phyloP scores from a whole-genome alignment of 2,888 invertebrate species.

The Mythimna vitellina region DNA sequence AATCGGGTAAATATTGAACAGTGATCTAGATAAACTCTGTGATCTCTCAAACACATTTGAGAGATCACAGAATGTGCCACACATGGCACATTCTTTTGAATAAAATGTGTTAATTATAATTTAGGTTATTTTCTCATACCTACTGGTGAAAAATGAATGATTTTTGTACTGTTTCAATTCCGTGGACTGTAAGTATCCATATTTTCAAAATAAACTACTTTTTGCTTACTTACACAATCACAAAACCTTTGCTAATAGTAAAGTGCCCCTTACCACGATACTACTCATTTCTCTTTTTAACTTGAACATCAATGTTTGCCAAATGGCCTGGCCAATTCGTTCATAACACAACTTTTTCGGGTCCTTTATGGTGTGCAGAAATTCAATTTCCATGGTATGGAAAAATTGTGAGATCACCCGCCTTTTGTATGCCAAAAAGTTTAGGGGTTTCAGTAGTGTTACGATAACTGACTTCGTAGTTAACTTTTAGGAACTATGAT shows the following conservation, averaged over 20 bases:
- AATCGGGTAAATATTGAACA: no score
- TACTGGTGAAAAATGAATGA: no score
- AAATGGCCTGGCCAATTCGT: slow-evolving; percentile 78
- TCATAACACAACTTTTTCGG: slow-evolving; percentile 74
- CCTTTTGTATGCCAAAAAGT: slow-evolving; percentile 52
- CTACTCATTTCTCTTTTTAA: slow-evolving; percentile 73
- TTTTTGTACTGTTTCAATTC: no score
- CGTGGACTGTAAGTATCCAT: no score
- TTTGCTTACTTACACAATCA: slow-evolving; percentile 57
- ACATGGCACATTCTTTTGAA: no score
- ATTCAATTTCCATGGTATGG: slow-evolving; percentile 77
- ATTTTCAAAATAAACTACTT: no score
- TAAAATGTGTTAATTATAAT: no score
- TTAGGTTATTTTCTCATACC: no score
- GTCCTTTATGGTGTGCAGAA: slow-evolving; percentile 71
- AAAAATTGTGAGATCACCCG: slow-evolving; percentile 65
- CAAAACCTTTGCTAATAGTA: slow-evolving; percentile 67
- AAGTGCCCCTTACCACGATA: slow-evolving; percentile 71
- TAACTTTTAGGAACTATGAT: slow-evolving; percentile 25
- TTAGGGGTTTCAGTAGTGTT: slow-evolving; percentile 25
- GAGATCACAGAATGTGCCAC: no score
- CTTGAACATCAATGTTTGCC: slow-evolving; percentile 74
- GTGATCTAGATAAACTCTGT: no score
- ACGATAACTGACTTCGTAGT: slow-evolving; percentile 23
- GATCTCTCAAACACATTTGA: no score